phyloP scores from a whole-genome alignment of 1,140 invertebrate species.

The Drosophila funebris region DNA sequence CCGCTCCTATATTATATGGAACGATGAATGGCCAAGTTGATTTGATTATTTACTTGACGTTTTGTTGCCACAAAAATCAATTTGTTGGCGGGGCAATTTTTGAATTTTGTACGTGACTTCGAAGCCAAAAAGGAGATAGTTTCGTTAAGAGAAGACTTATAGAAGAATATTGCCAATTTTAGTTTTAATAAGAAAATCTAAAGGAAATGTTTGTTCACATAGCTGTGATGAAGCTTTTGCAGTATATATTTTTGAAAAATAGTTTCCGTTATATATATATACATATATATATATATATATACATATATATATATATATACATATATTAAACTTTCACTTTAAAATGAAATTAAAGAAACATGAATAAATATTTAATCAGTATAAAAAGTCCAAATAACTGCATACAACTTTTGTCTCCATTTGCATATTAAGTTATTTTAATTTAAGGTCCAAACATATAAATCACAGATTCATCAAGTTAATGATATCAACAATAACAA shows the following conservation, averaged over 20 bases:
- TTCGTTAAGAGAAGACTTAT: conserved; percentile 1
- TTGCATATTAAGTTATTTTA: too few species aligned
- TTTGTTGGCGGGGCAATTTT: conserved; percentile 49
- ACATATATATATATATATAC: too few species aligned
- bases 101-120: conserved; percentile 66
- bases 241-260: too few species aligned
- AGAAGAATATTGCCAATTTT: conserved; percentile 13
- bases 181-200: conserved; percentile 18
- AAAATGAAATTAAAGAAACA: too few species aligned
- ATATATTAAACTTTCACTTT: too few species aligned
- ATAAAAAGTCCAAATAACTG: too few species aligned
- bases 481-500: background rate
- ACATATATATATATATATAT: too few species aligned
- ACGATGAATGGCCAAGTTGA: conserved; percentile 44
- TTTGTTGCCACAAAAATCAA: conserved; percentile 75
- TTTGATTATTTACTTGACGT: conserved; percentile 79
- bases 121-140: conserved; percentile 16
- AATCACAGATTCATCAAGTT: background rate
- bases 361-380: too few species aligned
- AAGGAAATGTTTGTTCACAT: too few species aligned
- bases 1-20: conserved; percentile 36
- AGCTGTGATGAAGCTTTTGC: too few species aligned
- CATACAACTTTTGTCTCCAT: too few species aligned
- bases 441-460: background rate
- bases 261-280: too few species aligned